Conservation (phyloP, 2,113 vertebrate species). For the Danionella cerebrum region DNA sequence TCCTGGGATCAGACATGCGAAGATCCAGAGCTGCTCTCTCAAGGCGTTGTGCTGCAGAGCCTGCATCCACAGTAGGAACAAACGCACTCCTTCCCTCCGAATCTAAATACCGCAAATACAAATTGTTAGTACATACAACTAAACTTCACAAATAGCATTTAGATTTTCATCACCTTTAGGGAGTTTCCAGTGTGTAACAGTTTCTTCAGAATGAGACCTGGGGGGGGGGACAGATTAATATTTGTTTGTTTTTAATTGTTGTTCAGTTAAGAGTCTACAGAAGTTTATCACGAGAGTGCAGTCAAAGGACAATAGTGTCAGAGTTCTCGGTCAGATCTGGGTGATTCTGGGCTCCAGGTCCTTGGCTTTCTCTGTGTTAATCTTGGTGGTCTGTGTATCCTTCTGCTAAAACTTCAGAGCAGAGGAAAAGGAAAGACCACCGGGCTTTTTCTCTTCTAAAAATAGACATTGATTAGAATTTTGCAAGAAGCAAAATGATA, state of each 20-base stretch:
- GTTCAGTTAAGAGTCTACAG: too few relatives aligned
- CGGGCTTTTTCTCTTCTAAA: constrained; percentile 43
- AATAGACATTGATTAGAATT: too few relatives aligned
- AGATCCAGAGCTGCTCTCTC: constrained; percentile 92
- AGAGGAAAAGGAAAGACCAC: constrained; percentile 61
- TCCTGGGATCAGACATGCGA: constrained; percentile 94
- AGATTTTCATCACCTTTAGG: constrained; percentile 76
- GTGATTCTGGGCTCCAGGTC: constrained; percentile 64
- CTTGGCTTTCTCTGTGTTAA: constrained; percentile 71
- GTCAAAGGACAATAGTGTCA: constrained; percentile 50
- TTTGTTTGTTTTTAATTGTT: too few relatives aligned
- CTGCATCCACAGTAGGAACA: constrained; percentile 97
- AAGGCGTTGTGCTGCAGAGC: constrained; percentile 89
- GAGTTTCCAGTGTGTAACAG: constrained; percentile 96
- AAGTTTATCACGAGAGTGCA: background rate
- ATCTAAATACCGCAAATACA: constrained; percentile 67
- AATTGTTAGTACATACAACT: background rate
- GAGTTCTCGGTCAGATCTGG: constrained; percentile 74
- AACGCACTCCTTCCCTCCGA: constrained; percentile 89
- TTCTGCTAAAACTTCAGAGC: constrained; percentile 56
- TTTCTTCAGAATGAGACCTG: constrained; percentile 96
- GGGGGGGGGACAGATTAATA: constrained; percentile 23
- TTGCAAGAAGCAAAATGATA: background rate
- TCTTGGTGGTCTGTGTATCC: constrained; percentile 70
- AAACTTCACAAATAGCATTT: background rate